Conservation (phyloP, 2,113 vertebrate genomes). For the Vulpes lagopus region DNA sequence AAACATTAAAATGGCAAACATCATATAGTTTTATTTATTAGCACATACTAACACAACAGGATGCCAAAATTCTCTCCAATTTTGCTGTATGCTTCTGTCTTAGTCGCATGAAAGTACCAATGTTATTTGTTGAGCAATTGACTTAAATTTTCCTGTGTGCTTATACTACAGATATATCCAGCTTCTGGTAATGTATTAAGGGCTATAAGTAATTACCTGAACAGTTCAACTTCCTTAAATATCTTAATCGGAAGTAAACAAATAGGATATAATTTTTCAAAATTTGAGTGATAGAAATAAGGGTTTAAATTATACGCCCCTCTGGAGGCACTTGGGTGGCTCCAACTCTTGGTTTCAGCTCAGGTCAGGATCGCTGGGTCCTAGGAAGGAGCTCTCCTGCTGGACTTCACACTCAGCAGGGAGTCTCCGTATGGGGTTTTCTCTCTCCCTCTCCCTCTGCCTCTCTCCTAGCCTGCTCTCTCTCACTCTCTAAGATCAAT, state of each 20-base stretch:
- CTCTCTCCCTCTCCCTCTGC: not conserved
- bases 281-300: not conserved
- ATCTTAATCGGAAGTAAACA: not conserved
- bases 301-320: not conserved
- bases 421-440: not conserved
- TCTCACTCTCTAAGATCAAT: not conserved
- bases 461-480: not conserved
- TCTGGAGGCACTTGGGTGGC: not conserved
- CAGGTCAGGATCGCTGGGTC: not conserved
- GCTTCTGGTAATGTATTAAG: not conserved
- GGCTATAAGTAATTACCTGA: not conserved
- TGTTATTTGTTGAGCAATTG: not conserved
- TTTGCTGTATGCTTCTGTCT: not conserved
- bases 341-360: not conserved
- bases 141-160: not conserved
- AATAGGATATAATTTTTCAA: not conserved
- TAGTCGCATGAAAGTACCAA: not conserved
- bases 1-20: not conserved
- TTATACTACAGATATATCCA: not conserved
- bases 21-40: not conserved
- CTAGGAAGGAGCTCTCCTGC: not conserved
- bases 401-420: not conserved
- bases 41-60: not conserved
- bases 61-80: not conserved
- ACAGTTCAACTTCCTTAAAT: not conserved